Percentiles rank a stretch among this genome's conserved stretches.
phyloP scores from a whole-genome alignment of 2,113 vertebrate species.

The Clarias batrachus region DNA sequence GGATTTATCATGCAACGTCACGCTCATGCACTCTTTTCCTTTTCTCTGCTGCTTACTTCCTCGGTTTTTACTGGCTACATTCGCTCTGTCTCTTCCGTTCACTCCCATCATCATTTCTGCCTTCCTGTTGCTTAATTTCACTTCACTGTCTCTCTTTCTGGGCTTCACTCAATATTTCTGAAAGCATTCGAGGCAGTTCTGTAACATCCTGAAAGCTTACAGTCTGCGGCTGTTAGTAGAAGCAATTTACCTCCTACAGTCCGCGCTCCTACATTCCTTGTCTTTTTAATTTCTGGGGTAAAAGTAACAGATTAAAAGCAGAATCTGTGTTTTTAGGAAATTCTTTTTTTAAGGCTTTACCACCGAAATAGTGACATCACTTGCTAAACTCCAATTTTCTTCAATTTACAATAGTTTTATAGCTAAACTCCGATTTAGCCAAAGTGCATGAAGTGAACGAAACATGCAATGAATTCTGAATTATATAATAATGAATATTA shows the following conservation, averaged over 20 bases:
- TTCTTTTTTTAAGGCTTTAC: not conserved
- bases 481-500: no score
- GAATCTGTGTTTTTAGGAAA: not conserved
- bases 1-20: slow-evolving; percentile 45
- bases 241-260: not conserved
- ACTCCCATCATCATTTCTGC: not conserved
- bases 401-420: not conserved
- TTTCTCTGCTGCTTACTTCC: slow-evolving; percentile 10
- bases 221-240: not conserved
- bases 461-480: not conserved
- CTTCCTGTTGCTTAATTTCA: not conserved
- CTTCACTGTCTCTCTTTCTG: not conserved
- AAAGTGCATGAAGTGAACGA: not conserved
- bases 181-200: not conserved
- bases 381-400: not conserved
- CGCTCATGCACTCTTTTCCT: slow-evolving; percentile 16
- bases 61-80: not conserved
- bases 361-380: not conserved
- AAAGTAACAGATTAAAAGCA: not conserved
- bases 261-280: not conserved
- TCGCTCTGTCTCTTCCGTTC: slow-evolving; percentile 5
- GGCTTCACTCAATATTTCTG: not conserved
- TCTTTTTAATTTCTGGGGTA: not conserved
- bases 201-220: not conserved
- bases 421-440: not conserved